Evolutionary conservation across 2,113 vertebrate genomes (phyloP), one percentile per base, ranked within the genome.

Genomic region (Rana temporaria): DNA sequence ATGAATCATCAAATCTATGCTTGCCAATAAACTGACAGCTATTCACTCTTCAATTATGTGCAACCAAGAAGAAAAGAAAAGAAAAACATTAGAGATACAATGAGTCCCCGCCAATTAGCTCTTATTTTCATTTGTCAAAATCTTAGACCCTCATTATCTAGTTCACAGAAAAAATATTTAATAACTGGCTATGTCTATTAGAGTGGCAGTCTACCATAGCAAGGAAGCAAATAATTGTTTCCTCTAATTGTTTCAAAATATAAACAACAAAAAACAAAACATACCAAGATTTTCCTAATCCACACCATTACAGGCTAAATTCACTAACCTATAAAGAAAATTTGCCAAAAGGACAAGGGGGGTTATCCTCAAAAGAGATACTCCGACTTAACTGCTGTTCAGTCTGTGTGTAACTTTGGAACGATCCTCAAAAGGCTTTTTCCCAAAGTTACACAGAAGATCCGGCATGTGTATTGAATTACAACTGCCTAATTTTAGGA

Each of bases 41-140:
- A 57, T 56, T 68, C 17, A 68, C 64, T 79, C 77, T 30, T 68
- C 64, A 68, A 79, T 79, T 67, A 79, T 79, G 77, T 67, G 77
- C 64, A 56, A 48, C 77, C 38, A 56, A 57, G 64, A 42, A 78
- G 19, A 78, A 78, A 53, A 24, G 57, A 67, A 79, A 3, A 22
- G 24, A 68, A 32, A 34, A 32, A 56, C 24, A 66, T 68, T 56
- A 79, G 26, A 22, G 64, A 79, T 56, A 79, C 76, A 79, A 79
- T 79, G 52, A 79, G 67, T 79, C 30, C 63, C 64, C 68, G 63
- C 63, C 77, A 79, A 79, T 79, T 79, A 79, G 77, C 48, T 68
- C 24, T 56, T 57, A 79, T 68, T 68, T 66, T 79, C 42, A 79
- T 79, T 79, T 67, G 77, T 79, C 77, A 79, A 79, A 79, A 79